Evolutionary conservation across 2,113 vertebrate genomes (phyloP), one percentile per base, ranked within the genome.

Genomic region (Chionomys nivalis): DNA sequence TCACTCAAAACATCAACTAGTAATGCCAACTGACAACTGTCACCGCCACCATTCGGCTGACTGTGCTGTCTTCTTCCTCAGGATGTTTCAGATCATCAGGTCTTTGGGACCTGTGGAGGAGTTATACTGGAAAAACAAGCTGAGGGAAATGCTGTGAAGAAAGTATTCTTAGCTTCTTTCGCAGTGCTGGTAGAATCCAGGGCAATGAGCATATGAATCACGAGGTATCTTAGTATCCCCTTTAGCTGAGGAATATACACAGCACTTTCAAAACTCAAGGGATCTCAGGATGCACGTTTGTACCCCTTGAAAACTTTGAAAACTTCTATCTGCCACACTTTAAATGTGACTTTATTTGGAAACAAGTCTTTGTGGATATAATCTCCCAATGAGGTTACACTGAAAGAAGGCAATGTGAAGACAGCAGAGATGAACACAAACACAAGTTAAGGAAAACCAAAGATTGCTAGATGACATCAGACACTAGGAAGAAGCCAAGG

Each of bases 281-380:
- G 19, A 72, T 9, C 36, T 76, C 68, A 95, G 14, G 63, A 90
- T 55, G 12, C 1, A 90, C n/a, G 93, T 70, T 58, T 58, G 47
- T 24, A 42, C 9, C 1, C 21, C 28, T 16, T 61, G 55, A 49
- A 58, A 86, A 68, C 68, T 91, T 19, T 49, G 39, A 58, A 66
- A 89, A 68, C 75, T 89, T 68, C 63, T 42, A 39, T 70, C 36
- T 89, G 65, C 12, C 9, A 49, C 10, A 78, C 7, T 44, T 86
- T 90, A 65, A 96, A 85, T 23, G 44, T 39, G 39, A 89, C 47
- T 94, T 89, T 93, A 93, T 52, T 23, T 68, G 47, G 17, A 83
- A 88, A 47, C 1, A 96, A 28, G 49, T 68, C 31, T 78, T 90
- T 66, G 42, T 16, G 78, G 87, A 63, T 77, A 12, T 28, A 82